Conservation (phyloP, 53 echinoderm and acorn worm species). For the Echinarachnius parma region DNA sequence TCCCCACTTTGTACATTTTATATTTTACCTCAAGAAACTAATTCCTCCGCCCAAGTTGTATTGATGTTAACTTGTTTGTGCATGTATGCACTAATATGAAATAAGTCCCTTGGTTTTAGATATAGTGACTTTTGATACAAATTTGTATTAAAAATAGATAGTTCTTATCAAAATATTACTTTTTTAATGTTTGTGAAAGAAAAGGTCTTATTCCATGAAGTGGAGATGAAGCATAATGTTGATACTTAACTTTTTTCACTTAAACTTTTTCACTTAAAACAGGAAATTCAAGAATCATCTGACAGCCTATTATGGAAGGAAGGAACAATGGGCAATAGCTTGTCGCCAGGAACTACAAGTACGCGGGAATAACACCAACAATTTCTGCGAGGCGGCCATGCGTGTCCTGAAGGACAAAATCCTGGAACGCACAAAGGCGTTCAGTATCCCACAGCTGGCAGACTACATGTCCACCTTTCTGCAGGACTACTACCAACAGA, state of each 20-base stretch:
- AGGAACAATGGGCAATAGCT: constrained; percentile 57
- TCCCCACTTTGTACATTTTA: too few relatives aligned
- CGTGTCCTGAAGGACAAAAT: constrained; percentile 50
- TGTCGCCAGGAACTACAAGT: constrained; percentile 30
- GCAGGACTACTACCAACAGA: constrained; percentile 34
- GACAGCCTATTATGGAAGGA: constrained; percentile 35
- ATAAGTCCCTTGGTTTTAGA: too few relatives aligned
- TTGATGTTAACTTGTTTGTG: too few relatives aligned
- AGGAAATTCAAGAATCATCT: constrained; percentile 64
- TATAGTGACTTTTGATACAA: too few relatives aligned
- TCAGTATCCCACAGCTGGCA: constrained; percentile 34
- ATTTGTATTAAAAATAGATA: too few relatives aligned
- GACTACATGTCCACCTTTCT: constrained; percentile 34
- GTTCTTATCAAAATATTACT: too few relatives aligned
- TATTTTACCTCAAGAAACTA: too few relatives aligned
- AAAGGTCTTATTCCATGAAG: too few relatives aligned
- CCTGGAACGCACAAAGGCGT: constrained; percentile 30
- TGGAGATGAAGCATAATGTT: neutral
- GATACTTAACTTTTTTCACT: neutral
- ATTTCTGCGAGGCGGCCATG: constrained; percentile 49
- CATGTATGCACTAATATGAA: too few relatives aligned
- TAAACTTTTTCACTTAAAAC: constrained; percentile 12
- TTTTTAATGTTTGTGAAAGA: too few relatives aligned
- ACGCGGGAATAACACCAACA: constrained; percentile 61
- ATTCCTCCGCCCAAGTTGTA: too few relatives aligned